Conservation (phyloP, 2,888 invertebrate genomes). For the Mimas tiliae region DNA sequence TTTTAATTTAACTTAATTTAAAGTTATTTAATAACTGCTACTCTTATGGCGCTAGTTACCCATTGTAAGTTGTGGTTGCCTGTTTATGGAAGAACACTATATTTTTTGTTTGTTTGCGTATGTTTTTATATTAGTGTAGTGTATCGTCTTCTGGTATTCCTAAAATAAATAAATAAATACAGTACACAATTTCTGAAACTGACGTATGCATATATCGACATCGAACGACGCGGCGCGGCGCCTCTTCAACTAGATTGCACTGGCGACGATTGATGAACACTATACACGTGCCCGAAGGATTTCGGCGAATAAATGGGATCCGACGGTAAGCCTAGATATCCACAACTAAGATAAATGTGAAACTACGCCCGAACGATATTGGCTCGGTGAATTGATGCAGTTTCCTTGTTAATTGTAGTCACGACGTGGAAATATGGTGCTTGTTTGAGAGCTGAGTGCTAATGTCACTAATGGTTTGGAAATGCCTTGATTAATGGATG, state of each 20-base stretch:
- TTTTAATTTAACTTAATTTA: no score
- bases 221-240: not conserved
- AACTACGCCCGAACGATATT: constrained; percentile 14
- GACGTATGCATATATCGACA: not conserved
- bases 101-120: no score
- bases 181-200: not conserved
- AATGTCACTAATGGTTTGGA: not conserved
- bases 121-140: no score
- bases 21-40: no score
- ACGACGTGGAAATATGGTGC: constrained; percentile 10
- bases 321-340: constrained; percentile 21
- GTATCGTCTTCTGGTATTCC: no score
- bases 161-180: no score
- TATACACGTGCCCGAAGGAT: constrained; percentile 16
- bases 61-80: no score
- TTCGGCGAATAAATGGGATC: constrained; percentile 17
- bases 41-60: no score
- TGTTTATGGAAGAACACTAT: no score
- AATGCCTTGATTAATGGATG: not conserved
- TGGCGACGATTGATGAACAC: constrained; percentile 27
- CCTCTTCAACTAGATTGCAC: not conserved
- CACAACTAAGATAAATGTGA: constrained; percentile 22
- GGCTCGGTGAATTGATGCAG: constrained; percentile 22
- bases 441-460: constrained; percentile 1
- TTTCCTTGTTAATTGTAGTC: constrained; percentile 12